phyloP scores from a whole-genome alignment of 2,797 vertebrate genomes.

The Sarcoramphus papa region DNA sequence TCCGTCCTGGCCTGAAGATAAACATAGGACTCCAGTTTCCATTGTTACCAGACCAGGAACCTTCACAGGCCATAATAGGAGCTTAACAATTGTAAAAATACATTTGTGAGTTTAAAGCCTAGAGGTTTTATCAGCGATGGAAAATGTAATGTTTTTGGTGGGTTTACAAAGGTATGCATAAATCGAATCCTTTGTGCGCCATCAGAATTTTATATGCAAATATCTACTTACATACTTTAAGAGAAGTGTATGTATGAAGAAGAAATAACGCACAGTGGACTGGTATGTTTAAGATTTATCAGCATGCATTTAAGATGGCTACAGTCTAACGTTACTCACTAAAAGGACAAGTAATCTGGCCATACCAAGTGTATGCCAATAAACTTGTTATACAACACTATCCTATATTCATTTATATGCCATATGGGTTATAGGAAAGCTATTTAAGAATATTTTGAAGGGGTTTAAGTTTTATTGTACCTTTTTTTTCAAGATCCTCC shows the following conservation, averaged over 20 bases:
- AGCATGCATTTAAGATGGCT: neutral
- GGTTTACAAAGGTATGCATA: constrained; percentile 12
- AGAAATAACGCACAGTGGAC: neutral
- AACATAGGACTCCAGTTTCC: constrained; percentile 58
- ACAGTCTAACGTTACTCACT: constrained; percentile 34
- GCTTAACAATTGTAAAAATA: constrained; percentile 59
- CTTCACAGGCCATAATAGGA: constrained; percentile 38
- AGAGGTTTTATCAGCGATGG: neutral
- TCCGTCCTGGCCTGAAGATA: constrained; percentile 56
- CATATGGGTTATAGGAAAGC: constrained; percentile 24
- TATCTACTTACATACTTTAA: constrained; percentile 11
- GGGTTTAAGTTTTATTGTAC: constrained; percentile 20
- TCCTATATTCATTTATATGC: constrained; percentile 33
- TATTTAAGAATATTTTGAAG: constrained; percentile 17
- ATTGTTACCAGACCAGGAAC: constrained; percentile 42
- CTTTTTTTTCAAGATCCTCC: neutral
- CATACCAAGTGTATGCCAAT: constrained; percentile 5
- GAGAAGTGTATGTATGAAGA: neutral
- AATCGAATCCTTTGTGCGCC: neutral
- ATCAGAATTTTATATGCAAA: constrained; percentile 32
- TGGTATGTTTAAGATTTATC: neutral
- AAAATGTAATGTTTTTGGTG: neutral
- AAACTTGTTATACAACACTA: constrained; percentile 4
- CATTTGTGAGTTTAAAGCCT: constrained; percentile 42
- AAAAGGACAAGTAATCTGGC: constrained; percentile 15